phyloP scores from a whole-genome alignment of 64 coral and sea anemone genomes.

The Montipora capricornis region DNA sequence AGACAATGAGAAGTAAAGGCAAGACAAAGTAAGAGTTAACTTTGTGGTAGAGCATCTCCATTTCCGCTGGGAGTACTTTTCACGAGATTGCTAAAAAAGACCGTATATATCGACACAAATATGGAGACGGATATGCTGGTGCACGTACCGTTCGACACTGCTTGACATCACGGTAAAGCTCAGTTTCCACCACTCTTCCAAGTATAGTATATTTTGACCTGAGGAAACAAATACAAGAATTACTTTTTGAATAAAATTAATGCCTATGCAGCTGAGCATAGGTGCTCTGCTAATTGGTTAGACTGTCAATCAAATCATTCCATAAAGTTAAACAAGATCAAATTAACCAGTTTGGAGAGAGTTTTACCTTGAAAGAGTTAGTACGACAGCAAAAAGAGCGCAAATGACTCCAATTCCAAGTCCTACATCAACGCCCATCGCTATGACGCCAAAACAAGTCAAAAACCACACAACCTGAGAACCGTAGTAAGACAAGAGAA shows the following conservation, averaged over 20 bases:
- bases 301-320: too few relatives aligned
- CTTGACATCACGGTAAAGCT: conserved; percentile 77
- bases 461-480: conserved; percentile 80
- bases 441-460: conserved; percentile 84
- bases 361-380: conserved; percentile 75
- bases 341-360: neutral
- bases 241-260: neutral
- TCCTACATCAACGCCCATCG: conserved; percentile 84
- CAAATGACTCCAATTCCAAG: conserved; percentile 72
- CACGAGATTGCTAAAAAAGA: too few relatives aligned
- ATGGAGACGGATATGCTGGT: neutral
- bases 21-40: too few relatives aligned
- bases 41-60: too few relatives aligned
- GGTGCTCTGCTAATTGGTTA: too few relatives aligned
- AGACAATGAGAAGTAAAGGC: too few relatives aligned
- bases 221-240: conserved; percentile 18
- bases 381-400: conserved; percentile 67
- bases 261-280: neutral
- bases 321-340: too few relatives aligned
- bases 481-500: neutral
- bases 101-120: too few relatives aligned
- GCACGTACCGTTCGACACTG: conserved; percentile 17
- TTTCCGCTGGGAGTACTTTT: too few relatives aligned
- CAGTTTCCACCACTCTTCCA: conserved; percentile 65
- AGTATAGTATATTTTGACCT: conserved; percentile 74